phyloP scores from a whole-genome alignment of 2,797 vertebrate species.

The Vespertilio murinus region DNA sequence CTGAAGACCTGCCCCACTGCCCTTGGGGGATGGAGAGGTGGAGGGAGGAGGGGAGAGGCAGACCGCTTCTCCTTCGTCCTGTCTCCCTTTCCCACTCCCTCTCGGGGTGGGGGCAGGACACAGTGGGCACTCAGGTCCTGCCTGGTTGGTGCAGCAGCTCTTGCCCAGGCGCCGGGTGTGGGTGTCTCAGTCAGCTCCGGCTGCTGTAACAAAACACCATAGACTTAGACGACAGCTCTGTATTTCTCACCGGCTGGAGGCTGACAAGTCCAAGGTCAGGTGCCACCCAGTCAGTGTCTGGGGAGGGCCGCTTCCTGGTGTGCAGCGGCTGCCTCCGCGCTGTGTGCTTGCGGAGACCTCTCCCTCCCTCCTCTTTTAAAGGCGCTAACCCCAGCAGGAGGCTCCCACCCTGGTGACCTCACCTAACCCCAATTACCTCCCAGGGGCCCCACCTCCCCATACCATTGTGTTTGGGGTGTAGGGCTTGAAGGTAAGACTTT shows the following conservation, averaged over 20 bases:
- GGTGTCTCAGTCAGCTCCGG: neutral
- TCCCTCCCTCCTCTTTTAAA: neutral
- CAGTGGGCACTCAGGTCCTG: neutral
- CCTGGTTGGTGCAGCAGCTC: too few relatives aligned
- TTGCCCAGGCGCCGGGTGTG: rapidly evolving
- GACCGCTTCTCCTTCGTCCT: neutral
- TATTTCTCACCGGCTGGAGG: neutral
- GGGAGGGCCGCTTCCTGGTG: neutral
- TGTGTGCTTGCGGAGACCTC: too few relatives aligned
- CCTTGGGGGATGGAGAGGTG: neutral
- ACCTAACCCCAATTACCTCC: neutral
- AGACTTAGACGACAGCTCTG: neutral
- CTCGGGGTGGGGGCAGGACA: neutral
- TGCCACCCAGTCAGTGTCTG: neutral
- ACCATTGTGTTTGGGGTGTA: neutral
- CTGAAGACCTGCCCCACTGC: neutral
- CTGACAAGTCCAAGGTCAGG: neutral
- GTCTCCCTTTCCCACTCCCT: rapidly evolving
- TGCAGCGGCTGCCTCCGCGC: neutral
- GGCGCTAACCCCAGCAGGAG: rapidly evolving
- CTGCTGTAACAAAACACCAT: neutral
- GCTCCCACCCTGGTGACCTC: neutral
- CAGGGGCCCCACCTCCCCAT: neutral
- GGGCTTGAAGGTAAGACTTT: neutral
- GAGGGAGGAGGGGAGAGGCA: neutral